These are phyloP conservation scores for Sandelia bainsii DNA, from an alignment of 2,797 vertebrate species.

Conservation along the genomic window DNA sequence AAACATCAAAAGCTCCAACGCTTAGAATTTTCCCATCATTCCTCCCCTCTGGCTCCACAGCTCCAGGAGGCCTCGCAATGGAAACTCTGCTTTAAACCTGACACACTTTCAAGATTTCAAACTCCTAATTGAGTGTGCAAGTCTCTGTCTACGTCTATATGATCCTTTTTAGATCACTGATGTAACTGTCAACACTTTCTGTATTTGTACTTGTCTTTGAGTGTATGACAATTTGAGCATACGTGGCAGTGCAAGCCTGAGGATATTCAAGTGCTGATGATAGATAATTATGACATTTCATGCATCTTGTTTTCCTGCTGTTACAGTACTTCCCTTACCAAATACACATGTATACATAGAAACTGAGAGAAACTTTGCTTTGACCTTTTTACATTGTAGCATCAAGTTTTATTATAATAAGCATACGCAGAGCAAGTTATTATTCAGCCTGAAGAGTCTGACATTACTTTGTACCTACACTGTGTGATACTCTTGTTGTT, in stretches of 20 bases:
- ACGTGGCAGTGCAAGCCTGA: not conserved
- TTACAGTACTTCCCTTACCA: not conserved
- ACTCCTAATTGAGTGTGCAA: conserved; percentile 44
- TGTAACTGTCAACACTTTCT: conserved; percentile 23
- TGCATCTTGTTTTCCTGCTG: not conserved
- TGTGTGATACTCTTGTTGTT: conserved; percentile 24
- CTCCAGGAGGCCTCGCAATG: conserved; percentile 48
- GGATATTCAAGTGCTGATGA: conserved; percentile 9
- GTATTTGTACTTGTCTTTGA: conserved; percentile 2
- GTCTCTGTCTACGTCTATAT: conserved; percentile 27
- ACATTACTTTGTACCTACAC: conserved; percentile 43
- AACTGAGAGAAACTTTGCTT: conserved; percentile 41
- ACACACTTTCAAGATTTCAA: conserved; percentile 47
- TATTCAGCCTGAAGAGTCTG: conserved; percentile 50
- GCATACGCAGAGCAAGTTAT: conserved; percentile 44
- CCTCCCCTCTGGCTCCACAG: conserved; percentile 44
- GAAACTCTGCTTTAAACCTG: conserved; percentile 47
- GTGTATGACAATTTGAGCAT: conserved; percentile 5
- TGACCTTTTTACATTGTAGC: conserved; percentile 46
- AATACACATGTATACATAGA: not conserved
- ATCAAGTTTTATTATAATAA: conserved; percentile 39
- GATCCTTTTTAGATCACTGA: conserved; percentile 34
- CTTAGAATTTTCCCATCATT: conserved; percentile 33
- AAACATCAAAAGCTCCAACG: conserved; percentile 51
- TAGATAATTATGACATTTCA: conserved; percentile 1